Conservation (phyloP, 1,140 invertebrate genomes). For the Heliconius hewitsoni region DNA sequence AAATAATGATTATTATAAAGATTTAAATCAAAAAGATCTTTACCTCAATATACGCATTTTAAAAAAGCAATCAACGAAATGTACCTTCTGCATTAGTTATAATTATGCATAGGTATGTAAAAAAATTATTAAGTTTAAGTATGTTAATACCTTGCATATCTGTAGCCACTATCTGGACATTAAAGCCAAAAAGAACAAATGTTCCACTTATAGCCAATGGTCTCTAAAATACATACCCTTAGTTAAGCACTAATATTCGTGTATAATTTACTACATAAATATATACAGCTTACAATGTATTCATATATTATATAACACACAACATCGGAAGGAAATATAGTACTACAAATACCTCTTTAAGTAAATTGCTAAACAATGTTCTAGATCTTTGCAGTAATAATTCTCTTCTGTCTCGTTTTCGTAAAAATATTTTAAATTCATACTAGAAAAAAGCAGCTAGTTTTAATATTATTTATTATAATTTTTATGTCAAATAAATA, state of each 20-base stretch:
- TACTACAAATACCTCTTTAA: conserved; percentile 60
- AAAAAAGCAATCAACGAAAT: too few relatives aligned
- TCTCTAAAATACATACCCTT: conserved; percentile 48
- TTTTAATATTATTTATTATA: too few relatives aligned
- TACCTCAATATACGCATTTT: too few relatives aligned
- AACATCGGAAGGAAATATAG: not conserved
- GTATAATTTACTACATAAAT: too few relatives aligned
- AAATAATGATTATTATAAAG: too few relatives aligned
- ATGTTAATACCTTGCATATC: conserved; percentile 63
- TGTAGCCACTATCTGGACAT: conserved; percentile 72
- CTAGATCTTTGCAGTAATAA: conserved; percentile 66
- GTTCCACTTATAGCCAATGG: conserved; percentile 68
- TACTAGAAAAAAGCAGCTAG: conserved; percentile 49
- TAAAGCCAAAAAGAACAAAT: conserved; percentile 64
- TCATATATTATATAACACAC: not conserved
- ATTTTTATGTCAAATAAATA: too few relatives aligned
- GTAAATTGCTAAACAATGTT: conserved; percentile 67
- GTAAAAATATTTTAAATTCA: conserved; percentile 71
- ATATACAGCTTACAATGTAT: too few relatives aligned
- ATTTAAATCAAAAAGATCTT: too few relatives aligned
- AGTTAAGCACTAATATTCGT: too few relatives aligned
- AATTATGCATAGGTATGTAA: too few relatives aligned
- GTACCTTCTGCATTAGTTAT: too few relatives aligned
- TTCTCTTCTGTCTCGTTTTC: conserved; percentile 68
- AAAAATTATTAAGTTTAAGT: not conserved